Conservation (phyloP, 2,888 invertebrate species). For the Clivina fossor region DNA sequence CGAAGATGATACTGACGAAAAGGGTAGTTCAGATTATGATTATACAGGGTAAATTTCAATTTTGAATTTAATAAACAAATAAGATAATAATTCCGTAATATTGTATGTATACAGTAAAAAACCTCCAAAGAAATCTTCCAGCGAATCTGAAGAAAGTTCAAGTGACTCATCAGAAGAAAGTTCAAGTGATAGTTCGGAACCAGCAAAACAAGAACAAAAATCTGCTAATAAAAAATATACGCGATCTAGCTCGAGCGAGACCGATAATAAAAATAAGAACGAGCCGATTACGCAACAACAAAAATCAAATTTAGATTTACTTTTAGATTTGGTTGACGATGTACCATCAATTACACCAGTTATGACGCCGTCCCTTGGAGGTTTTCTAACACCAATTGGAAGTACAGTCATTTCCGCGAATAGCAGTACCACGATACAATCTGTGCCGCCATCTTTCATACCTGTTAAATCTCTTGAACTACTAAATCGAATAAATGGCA, state of each 20-base stretch:
- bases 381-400: slow-evolving; percentile 68
- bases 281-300: slow-evolving; percentile 12
- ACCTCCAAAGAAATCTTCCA: slow-evolving; percentile 40
- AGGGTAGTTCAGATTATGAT: slow-evolving; percentile 41
- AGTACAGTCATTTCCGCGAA: slow-evolving; percentile 36
- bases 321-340: slow-evolving; percentile 78
- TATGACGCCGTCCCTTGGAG: slow-evolving; percentile 81
- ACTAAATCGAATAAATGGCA: slow-evolving; percentile 71
- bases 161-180: slow-evolving; percentile 35
- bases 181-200: slow-evolving; percentile 13
- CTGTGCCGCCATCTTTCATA: slow-evolving; percentile 63
- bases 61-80: not conserved
- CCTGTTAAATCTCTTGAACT: slow-evolving; percentile 64
- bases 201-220: slow-evolving; percentile 9
- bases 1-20: slow-evolving; percentile 44
- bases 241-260: too few species aligned
- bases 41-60: slow-evolving; percentile 31
- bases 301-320: slow-evolving; percentile 73
- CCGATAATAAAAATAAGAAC: slow-evolving; percentile 52
- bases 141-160: slow-evolving; percentile 46
- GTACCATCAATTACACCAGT: slow-evolving; percentile 69
- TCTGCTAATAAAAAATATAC: slow-evolving; percentile 43
- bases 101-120: slow-evolving; percentile 26
- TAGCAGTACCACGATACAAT: slow-evolving; percentile 53
- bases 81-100: too few species aligned